Conservation (phyloP, 2,113 vertebrate genomes). For the Mionectes macconnelli region DNA sequence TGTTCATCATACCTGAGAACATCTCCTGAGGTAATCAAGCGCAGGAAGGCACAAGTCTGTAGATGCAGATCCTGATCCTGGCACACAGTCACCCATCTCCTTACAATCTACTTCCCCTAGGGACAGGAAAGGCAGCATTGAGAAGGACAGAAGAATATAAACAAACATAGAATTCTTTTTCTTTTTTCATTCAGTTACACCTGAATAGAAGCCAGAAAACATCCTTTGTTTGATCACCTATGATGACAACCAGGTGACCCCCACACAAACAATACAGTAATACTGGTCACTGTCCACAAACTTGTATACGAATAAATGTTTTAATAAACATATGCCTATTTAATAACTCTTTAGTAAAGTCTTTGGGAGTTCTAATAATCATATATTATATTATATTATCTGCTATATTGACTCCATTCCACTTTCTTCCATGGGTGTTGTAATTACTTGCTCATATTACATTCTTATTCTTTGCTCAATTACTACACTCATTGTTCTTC, state of each 20-base stretch:
- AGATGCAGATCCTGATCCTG: constrained; percentile 79
- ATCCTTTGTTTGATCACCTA: background rate
- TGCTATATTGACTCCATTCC: background rate
- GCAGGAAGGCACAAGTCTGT: constrained; percentile 96
- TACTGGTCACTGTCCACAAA: background rate
- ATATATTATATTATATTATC: background rate
- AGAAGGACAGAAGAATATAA: background rate
- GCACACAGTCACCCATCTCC: constrained; percentile 88
- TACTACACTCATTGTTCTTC: background rate
- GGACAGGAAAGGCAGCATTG: background rate
- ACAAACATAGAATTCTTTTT: background rate
- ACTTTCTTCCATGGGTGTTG: background rate
- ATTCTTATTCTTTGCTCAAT: background rate
- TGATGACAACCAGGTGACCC: background rate
- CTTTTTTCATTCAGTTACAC: background rate
- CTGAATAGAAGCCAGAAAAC: background rate
- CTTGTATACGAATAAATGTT: background rate
- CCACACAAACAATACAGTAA: background rate
- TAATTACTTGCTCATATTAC: background rate
- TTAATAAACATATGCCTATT: background rate
- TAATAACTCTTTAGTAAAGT: background rate
- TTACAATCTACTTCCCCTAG: constrained; percentile 92
- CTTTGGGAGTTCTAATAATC: background rate
- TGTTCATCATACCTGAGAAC: constrained; percentile 86
- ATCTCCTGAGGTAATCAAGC: constrained; percentile 92